Evolutionary conservation across 2,113 vertebrate genomes (phyloP), one percentile per base, ranked within the genome.

Genomic region (Pygoscelis adeliae): DNA sequence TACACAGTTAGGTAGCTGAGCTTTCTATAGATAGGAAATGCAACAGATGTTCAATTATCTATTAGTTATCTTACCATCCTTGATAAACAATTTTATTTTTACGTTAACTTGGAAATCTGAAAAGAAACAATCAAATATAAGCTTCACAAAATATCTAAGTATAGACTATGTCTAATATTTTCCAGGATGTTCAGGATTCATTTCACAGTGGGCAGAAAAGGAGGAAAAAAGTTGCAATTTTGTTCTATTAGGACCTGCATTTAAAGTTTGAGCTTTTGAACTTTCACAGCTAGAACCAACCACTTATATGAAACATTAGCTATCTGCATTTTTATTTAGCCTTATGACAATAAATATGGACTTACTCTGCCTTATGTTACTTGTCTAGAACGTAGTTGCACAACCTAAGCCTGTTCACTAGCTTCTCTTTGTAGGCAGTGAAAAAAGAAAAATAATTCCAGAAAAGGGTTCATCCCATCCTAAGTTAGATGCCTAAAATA

Each of bases 391-490:
- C 53, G 21, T 30, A 66, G 27, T 44, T 71, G 9, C 14, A 25
- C 42, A 36, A 4, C 6, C 15, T 72, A 32, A 67, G 3, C 1
- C 5, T n/a, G 27, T 26, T 65, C 11, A 32, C 8, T 32, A 61
- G 1, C 10, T 76, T 38, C 27, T 89, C 6, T 27, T 13, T 27
- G 38, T 7, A 66, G 9, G 6, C 12, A 62, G 11, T 19, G 22
- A 40, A 80, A 67, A 62, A 61, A 42, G 3, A 53, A 56, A 66
- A 66, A n/a, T 36, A 27, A 4, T 67, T 70, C 9, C 18, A 29
- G 11, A 80, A 55, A 2, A 4, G 5, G 1, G 0, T 17, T 83
- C 12, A 49, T 71, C 5, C n/a, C 13, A 53, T n/a, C 17, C 29
- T 50, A 62, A 46, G 6, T 1, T 55, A 6, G 10, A 46, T 74